Base-by-base conservation (phyloP, 2,797 vertebrate species). In the Melanotaenia nigrans region DNA sequence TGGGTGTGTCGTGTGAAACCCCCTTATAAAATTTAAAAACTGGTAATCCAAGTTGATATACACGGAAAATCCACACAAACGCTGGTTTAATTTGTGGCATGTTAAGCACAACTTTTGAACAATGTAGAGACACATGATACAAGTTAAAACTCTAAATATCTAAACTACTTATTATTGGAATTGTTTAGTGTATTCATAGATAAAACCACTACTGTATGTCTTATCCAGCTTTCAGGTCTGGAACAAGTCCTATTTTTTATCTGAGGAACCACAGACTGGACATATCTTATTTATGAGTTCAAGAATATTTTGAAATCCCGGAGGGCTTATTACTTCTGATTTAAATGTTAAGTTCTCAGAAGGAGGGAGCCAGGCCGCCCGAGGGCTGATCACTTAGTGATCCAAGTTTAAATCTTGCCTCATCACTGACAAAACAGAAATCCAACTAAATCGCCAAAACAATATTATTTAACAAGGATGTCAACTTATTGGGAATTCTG, bases 151-250 rank as follows among this genome's bases (percentile, higher is more conserved):
- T 51, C n/a, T 3, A 54, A 25, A 54, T 20, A 32, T 30, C 5
- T 55, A 25, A 30, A 14, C 25, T 3, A 55, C 14, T 55, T 56
- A 16, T 30, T 30, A 20, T 20, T 56, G 18, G 54, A 30, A 56
- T 18, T 56, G 25, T 30, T 16, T 30, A 16, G 28, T 14, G 5
- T 32, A 32, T 56, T 30, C 54, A 8, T 18, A 30, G 54, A 56
- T 32, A 32, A 56, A 32, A 32, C 28, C 54, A 32, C 16, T 8
- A 16, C 54, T 56, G 24, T 13, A 28, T 54, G 6, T 55, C 13
- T 55, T 55, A 55, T 55, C 25, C 53, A 30, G 25, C 53, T 55
- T 30, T 55, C 28, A 30, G 53, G 53, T 55, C 14, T 55, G 53
- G 53, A 55, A 30, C 2, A 16, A 28, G 25, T 55, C 53, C 53